Base-by-base conservation (phyloP, 2,797 vertebrate species). In the Podargus strigoides region DNA sequence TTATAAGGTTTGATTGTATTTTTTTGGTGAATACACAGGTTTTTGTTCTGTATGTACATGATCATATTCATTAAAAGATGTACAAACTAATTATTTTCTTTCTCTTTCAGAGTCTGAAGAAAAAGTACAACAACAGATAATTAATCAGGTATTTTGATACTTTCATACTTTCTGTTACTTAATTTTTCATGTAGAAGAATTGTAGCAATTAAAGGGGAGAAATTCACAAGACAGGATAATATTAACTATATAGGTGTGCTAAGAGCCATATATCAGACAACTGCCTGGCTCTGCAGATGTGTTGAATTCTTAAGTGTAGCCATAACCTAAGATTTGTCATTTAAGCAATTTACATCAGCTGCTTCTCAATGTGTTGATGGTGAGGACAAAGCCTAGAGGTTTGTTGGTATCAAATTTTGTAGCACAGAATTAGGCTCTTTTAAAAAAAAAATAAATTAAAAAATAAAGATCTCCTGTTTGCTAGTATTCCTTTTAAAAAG, bases 101-200 rank as follows among this genome's bases (percentile, higher is more conserved):
- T 98, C 62, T 94, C 24, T 98, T 98, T 97, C 97, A 98, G 98
- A 91, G 60, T 96, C 96, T 89, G 95, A 87, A 86, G 95, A 96
- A 89, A 97, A 96, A 87, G 39, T 85, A 68, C 96, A 94, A 46
- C 94, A 93, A 62, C 92, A 85, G n/a, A 64, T 89, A 84, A 86
- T 79, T 87, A 62, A 96, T 89, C 97, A 98, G 98, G 97, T 98
- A 98, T 87, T 95, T 95, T 17, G 64, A 75, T 58, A 69, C 46
- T 75, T 94, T 53, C 28, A 16, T 78, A 46, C 41, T 41, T 97
- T 74, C 75, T 83, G 10, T 76, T 74, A 68, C 16, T 56, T 24
- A 69, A 20, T 44, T 76, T 91, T 89, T 69, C n/a, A 42, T 55
- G 58, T 41, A 63, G 59, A 91, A 75, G 27, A 63, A 74, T 15